A percentile compares a stretch with the other conserved stretches of the same genome.
These are phyloP conservation scores for Ophioninae sp. DNA, from an alignment of 2,888 invertebrate species.

Conservation along the genomic window DNA sequence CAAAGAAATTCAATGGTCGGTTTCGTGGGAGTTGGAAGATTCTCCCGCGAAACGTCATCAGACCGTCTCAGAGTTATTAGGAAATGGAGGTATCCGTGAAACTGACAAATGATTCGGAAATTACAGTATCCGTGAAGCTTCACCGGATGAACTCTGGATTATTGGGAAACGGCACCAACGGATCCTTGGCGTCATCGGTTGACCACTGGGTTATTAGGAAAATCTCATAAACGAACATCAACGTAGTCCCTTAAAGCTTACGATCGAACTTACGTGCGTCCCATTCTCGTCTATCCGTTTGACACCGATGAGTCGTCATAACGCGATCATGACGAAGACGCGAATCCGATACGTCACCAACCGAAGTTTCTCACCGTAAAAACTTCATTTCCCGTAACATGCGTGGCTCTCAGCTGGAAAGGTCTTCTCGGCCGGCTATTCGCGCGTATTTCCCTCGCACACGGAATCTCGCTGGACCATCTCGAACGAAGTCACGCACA, in stretches of 20 bases:
- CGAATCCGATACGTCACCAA: background rate
- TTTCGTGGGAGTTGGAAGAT: no score
- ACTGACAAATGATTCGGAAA: no score
- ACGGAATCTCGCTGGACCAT: background rate
- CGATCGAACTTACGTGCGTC: conserved; percentile 20
- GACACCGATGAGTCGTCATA: conserved; percentile 5
- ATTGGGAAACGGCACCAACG: no score
- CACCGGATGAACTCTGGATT: no score
- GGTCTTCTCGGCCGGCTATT: background rate
- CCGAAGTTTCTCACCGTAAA: background rate
- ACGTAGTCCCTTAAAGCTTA: conserved; percentile 33
- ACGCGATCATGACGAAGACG: conserved; percentile 1
- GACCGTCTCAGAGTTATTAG: no score
- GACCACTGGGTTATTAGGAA: no score
- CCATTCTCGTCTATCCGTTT: conserved; percentile 9
- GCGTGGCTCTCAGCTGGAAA: background rate
- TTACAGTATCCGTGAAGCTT: no score
- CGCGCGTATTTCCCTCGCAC: background rate
- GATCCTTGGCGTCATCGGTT: no score
- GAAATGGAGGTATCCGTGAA: no score
- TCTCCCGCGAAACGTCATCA: no score
- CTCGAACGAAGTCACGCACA: background rate
- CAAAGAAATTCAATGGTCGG: no score
- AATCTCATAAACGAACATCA: no score
- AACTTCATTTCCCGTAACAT: background rate